These are phyloP conservation scores for Trididemnum miniatum DNA, from an alignment of 23 tunicate genomes.

Conservation along the genomic window DNA sequence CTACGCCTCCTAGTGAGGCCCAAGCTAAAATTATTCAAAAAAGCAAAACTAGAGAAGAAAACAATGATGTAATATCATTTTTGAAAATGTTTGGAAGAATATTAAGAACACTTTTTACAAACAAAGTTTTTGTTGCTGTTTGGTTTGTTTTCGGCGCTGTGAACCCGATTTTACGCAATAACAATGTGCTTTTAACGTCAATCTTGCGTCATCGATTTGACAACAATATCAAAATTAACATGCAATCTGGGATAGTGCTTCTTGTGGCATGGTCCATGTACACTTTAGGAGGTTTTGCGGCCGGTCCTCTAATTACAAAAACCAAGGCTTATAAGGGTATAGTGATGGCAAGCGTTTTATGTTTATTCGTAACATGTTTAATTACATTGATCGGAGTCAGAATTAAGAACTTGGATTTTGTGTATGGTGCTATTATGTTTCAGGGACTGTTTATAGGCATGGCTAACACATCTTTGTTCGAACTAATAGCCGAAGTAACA, in stretches of 20 bases:
- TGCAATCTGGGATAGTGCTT: slow-evolving; percentile 32
- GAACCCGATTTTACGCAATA: slow-evolving; percentile 54
- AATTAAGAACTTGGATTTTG: background rate
- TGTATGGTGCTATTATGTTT: slow-evolving; percentile 30
- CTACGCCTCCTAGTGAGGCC: slow-evolving; percentile 52
- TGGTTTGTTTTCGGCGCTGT: slow-evolving; percentile 67
- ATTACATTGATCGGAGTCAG: slow-evolving; percentile 31
- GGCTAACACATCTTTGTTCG: slow-evolving; percentile 51
- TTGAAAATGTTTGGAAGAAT: background rate
- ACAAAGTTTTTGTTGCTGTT: slow-evolving; percentile 38
- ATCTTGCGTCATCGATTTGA: slow-evolving; percentile 20
- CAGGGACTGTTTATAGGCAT: slow-evolving; percentile 55
- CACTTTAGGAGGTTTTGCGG: slow-evolving; percentile 57
- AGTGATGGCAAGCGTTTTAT: slow-evolving; percentile 16
- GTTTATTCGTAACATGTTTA: slow-evolving; percentile 34
- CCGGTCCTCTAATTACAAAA: slow-evolving; percentile 48
- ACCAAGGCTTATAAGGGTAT: slow-evolving; percentile 42
- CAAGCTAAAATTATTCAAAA: slow-evolving; percentile 32
- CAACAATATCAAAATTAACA: background rate
- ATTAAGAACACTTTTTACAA: slow-evolving; percentile 21
- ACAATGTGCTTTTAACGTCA: slow-evolving; percentile 49
- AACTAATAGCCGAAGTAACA: slow-evolving; percentile 58
- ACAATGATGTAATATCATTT: background rate
- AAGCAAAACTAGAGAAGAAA: slow-evolving; percentile 3
- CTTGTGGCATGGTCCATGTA: slow-evolving; percentile 56